Percentiles rank a stretch among this genome's conserved stretches.
phyloP scores from a whole-genome alignment of 2,797 vertebrate species.

The Gymnoscopelus braueri region DNA sequence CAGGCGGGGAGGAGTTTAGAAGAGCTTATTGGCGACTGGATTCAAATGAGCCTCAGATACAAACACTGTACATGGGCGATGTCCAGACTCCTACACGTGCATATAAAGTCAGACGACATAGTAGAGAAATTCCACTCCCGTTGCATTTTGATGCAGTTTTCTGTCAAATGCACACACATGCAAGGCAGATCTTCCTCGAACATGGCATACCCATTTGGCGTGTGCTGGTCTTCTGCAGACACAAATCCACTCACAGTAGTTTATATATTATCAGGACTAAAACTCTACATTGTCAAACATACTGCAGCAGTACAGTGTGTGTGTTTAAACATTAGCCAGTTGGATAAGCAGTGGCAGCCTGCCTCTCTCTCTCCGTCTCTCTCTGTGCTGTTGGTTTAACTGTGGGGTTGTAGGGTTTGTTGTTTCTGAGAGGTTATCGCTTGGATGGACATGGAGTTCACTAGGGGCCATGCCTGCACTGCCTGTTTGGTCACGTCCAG shows the following conservation, averaged over 20 bases:
- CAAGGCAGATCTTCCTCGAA: too few relatives aligned
- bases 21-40: too few relatives aligned
- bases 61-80: too few relatives aligned
- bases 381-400: conserved; percentile 62
- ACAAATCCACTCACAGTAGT: conserved; percentile 21
- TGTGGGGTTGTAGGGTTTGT: conserved; percentile 69
- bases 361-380: not conserved
- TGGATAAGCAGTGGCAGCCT: conserved; percentile 52
- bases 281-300: conserved; percentile 36
- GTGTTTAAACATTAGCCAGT: conserved; percentile 68
- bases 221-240: conserved; percentile 14
- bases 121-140: too few relatives aligned
- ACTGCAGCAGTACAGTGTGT: conserved; percentile 41
- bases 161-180: too few relatives aligned
- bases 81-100: too few relatives aligned
- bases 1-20: too few relatives aligned
- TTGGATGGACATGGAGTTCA: conserved; percentile 61
- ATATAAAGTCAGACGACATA: too few relatives aligned
- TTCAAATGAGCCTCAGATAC: too few relatives aligned
- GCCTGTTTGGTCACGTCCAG: conserved; percentile 17
- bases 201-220: too few relatives aligned
- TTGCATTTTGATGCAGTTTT: too few relatives aligned
- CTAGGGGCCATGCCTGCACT: conserved; percentile 42
- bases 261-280: conserved; percentile 9
- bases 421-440: conserved; percentile 58